Evolutionary conservation across 2,888 invertebrate species (phyloP).

Genomic region (Busseola fusca): DNA sequence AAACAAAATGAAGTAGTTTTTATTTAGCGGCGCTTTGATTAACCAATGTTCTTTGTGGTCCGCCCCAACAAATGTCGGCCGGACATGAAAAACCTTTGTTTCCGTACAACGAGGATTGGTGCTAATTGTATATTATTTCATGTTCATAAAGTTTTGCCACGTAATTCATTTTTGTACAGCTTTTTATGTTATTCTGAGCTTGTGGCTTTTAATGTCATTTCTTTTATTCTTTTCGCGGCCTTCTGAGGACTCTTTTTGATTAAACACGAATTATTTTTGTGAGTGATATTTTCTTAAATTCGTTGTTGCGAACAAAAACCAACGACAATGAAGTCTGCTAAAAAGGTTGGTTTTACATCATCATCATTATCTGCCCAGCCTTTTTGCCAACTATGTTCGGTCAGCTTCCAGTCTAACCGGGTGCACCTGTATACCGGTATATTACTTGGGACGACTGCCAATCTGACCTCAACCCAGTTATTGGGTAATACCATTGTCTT

Average conservation of each 20-base stretch:
- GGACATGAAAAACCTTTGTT: slow-evolving; percentile 55
- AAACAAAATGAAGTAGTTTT: slow-evolving; percentile 43
- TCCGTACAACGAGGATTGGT: slow-evolving; percentile 38
- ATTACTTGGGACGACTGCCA: not conserved
- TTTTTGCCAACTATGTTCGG: too few species aligned
- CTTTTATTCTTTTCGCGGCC: slow-evolving; percentile 12
- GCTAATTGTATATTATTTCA: slow-evolving; percentile 55
- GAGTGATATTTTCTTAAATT: not conserved
- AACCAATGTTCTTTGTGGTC: slow-evolving; percentile 52
- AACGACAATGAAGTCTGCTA: too few species aligned
- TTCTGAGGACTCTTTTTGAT: slow-evolving; percentile 15
- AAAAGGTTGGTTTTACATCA: not conserved
- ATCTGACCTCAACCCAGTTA: not conserved
- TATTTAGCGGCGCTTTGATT: slow-evolving; percentile 49
- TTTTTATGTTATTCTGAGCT: slow-evolving; percentile 16
- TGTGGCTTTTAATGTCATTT: slow-evolving; percentile 7
- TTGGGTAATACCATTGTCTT: too few species aligned
- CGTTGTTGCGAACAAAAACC: not conserved
- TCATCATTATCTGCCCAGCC: too few species aligned
- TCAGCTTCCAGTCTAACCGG: too few species aligned
- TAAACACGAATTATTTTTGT: slow-evolving; percentile 15
- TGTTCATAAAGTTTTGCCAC: slow-evolving; percentile 28
- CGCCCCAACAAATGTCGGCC: slow-evolving; percentile 48
- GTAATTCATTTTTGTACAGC: slow-evolving; percentile 37
- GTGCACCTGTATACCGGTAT: too few species aligned